Base-by-base conservation (phyloP, 2,888 invertebrate genomes). In the Lysandra bellargus region DNA sequence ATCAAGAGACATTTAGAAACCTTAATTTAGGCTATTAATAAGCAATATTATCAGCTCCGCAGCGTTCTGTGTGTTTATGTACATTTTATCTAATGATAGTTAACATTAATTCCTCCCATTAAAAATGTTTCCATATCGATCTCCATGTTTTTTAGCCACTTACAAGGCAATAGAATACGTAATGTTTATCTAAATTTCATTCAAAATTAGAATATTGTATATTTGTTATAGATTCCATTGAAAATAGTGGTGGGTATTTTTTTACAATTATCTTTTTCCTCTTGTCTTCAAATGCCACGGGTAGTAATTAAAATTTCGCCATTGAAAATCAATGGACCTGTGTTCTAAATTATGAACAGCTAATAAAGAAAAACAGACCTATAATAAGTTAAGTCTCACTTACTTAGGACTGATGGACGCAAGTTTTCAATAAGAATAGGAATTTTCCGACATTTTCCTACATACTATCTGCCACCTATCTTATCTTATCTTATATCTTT, bases 141-240 rank as follows among this genome's bases (percentile, higher is more conserved):
- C 9, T 23, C 75, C 75, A 75, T 75, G 75, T 75, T 49, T 49
- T 75, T 75, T 49, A n/a, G 30, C 14, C 75, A 49, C 53, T 74
- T 49, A 75, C 75, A 75, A 75, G 75, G 23, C 75, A 75, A 75
- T 49, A 30, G 49, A 75, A 75, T 75, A 49, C 49, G 44, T 74
- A 33, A 74, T 69, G 37, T 69, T 69, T 69, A 69, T 69, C 69
- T 69, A 17, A 69, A 69, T 37, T 69, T 33, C 33, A 69, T 69
- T 33, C 14, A 14, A 37, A 69, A 69, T 37, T 12, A 37, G 33
- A 69, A 69, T 33, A 33, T 69, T 69, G 14, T 23, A 6, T 33
- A 12, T 69, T 37, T 33, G 4, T 37, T 69, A 69, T 5, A 64
- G 30, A 69, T 69, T 69, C 17, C 5, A 33, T 69, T 37, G 5